Conservation (phyloP, 2,888 invertebrate species). For the Drosophila meridionalis region DNA sequence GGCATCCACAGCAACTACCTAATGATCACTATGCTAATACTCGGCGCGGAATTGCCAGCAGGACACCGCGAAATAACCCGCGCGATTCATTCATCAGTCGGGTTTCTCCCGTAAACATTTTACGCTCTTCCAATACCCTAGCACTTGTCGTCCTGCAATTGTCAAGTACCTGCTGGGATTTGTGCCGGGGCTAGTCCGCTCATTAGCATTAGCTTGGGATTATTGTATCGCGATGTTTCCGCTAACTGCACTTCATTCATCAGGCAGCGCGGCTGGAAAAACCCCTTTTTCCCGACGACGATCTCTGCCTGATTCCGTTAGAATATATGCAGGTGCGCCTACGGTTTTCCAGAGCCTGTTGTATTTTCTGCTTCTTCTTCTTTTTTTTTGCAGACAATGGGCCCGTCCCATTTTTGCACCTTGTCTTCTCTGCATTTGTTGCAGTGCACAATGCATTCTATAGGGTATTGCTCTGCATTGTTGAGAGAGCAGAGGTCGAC, state of each 20-base stretch:
- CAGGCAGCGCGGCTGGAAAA: slow-evolving; percentile 36
- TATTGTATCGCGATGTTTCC: slow-evolving; percentile 43
- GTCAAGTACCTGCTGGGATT: slow-evolving; percentile 55
- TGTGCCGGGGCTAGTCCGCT: slow-evolving; percentile 53
- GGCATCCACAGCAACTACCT: slow-evolving; percentile 50
- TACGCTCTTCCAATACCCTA: not conserved
- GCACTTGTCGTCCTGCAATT: slow-evolving; percentile 68
- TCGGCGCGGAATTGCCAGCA: slow-evolving; percentile 59
- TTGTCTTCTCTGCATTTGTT: slow-evolving; percentile 63
- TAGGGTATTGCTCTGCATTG: slow-evolving; percentile 37
- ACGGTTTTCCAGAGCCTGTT: slow-evolving; percentile 21
- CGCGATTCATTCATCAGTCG: slow-evolving; percentile 68
- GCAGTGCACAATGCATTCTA: slow-evolving; percentile 32
- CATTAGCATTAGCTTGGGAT: slow-evolving; percentile 70
- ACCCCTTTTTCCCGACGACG: slow-evolving; percentile 46
- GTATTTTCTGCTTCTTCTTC: slow-evolving; percentile 6
- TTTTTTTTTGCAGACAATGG: slow-evolving; percentile 66
- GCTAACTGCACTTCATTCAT: slow-evolving; percentile 61
- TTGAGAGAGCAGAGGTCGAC: slow-evolving; percentile 28
- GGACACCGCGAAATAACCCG: slow-evolving; percentile 62
- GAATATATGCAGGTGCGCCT: slow-evolving; percentile 72
- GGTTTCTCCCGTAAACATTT: slow-evolving; percentile 39
- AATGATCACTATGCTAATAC: slow-evolving; percentile 61
- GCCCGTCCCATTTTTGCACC: slow-evolving; percentile 83
- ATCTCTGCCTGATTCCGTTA: slow-evolving; percentile 38